A percentile compares a stretch with the other conserved stretches of the same genome.
These are phyloP conservation scores for Scaptomyza montana DNA, from an alignment of 1,140 invertebrate genomes.

Conservation along the genomic window DNA sequence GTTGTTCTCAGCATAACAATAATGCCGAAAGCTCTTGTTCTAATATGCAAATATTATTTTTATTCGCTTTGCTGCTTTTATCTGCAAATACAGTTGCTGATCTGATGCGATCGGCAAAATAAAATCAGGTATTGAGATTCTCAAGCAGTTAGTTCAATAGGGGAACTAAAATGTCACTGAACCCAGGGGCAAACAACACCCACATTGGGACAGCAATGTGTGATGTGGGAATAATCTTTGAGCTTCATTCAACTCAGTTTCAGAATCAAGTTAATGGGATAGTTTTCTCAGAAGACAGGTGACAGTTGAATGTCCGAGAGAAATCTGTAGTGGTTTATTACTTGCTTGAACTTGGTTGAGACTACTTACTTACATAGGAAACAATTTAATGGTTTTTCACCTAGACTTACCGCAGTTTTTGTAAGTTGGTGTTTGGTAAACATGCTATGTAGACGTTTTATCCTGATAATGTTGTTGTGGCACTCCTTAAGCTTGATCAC, in stretches of 20 bases:
- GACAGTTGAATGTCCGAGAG: slow-evolving; percentile 4
- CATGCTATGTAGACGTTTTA: slow-evolving; percentile 6
- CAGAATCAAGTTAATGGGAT: slow-evolving; percentile 22
- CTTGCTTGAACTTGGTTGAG: slow-evolving; percentile 26
- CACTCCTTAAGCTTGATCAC: background rate
- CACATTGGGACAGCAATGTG: slow-evolving; percentile 16
- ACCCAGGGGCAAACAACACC: slow-evolving; percentile 28
- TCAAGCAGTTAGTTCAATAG: slow-evolving; percentile 6
- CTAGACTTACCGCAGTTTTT: slow-evolving; percentile 8
- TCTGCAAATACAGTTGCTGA: slow-evolving; percentile 32
- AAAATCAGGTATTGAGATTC: slow-evolving; percentile 41
- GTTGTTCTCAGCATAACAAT: slow-evolving; percentile 45
- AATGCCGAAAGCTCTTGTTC: slow-evolving; percentile 51
- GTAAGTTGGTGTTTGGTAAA: slow-evolving; percentile 20
- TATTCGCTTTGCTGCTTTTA: slow-evolving; percentile 38
- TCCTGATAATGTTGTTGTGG: background rate
- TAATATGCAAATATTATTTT: slow-evolving; percentile 56
- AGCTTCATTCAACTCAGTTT: slow-evolving; percentile 31
- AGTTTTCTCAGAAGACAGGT: slow-evolving; percentile 32
- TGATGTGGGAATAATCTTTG: background rate
- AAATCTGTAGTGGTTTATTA: background rate
- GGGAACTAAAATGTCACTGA: slow-evolving; percentile 38
- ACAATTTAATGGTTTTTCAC: slow-evolving; percentile 21
- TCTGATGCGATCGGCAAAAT: slow-evolving; percentile 13
- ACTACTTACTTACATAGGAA: background rate